phyloP scores from a whole-genome alignment of 2,888 invertebrate genomes.

The Phortica magna region DNA sequence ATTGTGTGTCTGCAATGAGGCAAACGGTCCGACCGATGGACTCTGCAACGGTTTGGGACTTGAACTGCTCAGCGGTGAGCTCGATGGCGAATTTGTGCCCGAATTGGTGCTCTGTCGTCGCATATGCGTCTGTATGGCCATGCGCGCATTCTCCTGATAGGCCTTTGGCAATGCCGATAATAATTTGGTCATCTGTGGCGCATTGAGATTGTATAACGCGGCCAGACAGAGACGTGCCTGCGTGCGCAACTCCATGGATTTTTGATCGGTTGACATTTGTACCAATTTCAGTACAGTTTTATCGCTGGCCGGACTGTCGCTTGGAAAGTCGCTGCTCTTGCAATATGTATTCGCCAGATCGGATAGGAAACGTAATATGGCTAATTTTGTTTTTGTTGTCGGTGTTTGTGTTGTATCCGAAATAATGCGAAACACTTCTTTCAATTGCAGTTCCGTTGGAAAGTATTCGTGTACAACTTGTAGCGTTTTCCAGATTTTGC shows the following conservation, averaged over 20 bases:
- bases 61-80: conserved; percentile 78
- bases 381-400: conserved; percentile 88
- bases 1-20: conserved; percentile 73
- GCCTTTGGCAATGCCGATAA: conserved; percentile 85
- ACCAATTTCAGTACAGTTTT: conserved; percentile 87
- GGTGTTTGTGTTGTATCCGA: conserved; percentile 96
- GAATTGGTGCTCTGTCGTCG: conserved; percentile 82
- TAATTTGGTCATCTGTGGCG: conserved; percentile 91
- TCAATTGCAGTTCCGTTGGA: conserved; percentile 83
- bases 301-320: conserved; percentile 74
- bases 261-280: conserved; percentile 84
- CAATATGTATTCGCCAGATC: conserved; percentile 83
- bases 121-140: conserved; percentile 86
- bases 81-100: conserved; percentile 78
- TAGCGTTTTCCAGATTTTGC: conserved; percentile 91
- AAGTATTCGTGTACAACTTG: conserved; percentile 87
- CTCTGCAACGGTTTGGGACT: conserved; percentile 78
- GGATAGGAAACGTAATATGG: conserved; percentile 86
- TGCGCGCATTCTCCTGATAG: conserved; percentile 85
- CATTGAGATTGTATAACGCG: conserved; percentile 93
- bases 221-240: conserved; percentile 86
- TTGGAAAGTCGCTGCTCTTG: conserved; percentile 78
- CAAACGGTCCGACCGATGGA: conserved; percentile 76
- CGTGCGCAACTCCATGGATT: conserved; percentile 84
- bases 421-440: conserved; percentile 86